Evolutionary conservation across 2,888 invertebrate species (phyloP).

Genomic region (Leptopilina myrica): DNA sequence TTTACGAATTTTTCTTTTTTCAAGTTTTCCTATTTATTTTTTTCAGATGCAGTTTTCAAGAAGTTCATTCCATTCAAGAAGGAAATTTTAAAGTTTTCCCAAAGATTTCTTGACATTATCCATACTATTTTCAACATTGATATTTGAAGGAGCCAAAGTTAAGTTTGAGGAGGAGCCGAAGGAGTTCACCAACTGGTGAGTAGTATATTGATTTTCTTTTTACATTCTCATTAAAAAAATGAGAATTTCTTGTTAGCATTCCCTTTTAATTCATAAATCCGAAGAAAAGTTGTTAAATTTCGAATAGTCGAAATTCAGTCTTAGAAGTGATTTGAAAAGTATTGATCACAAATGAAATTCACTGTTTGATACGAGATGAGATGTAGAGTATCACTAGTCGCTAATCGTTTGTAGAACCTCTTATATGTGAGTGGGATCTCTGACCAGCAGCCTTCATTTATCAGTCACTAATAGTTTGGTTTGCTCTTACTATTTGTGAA

Average conservation of each 20-base stretch:
- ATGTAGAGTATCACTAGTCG: constrained; percentile 33
- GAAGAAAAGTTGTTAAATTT: not conserved
- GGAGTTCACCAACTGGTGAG: not conserved
- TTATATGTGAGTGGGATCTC: constrained; percentile 58
- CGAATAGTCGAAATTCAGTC: not conserved
- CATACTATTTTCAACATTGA: too few relatives aligned
- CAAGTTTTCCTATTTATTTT: not conserved
- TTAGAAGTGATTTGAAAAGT: not conserved
- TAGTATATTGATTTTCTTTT: not conserved
- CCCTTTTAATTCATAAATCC: not conserved
- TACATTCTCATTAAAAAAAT: not conserved
- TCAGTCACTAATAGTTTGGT: constrained; percentile 66
- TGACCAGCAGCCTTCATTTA: constrained; percentile 66
- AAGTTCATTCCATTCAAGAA: not conserved
- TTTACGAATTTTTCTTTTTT: not conserved
- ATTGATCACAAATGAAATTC: not conserved
- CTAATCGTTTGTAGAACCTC: constrained; percentile 51
- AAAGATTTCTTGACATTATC: too few relatives aligned
- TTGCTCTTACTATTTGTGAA: constrained; percentile 67
- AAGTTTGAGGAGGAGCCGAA: not conserved
- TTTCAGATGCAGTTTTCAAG: not conserved
- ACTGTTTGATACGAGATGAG: constrained; percentile 18
- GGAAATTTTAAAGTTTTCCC: not conserved
- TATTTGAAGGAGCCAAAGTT: not conserved
- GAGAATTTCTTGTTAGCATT: not conserved